phyloP scores from a whole-genome alignment of 2,888 invertebrate species.

The Selenia dentaria region DNA sequence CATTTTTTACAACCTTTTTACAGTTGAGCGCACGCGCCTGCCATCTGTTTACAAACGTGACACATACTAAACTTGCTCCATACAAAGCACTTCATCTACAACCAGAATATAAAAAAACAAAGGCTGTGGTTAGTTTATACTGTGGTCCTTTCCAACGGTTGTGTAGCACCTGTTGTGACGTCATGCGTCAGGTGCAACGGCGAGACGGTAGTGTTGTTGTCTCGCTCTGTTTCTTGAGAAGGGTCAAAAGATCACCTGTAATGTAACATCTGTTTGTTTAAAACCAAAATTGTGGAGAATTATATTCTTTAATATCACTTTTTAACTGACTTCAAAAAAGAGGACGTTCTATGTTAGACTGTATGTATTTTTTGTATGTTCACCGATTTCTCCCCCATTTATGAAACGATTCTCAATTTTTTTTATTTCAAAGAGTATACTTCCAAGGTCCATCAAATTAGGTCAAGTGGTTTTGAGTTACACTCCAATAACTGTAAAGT shows the following conservation, averaged over 20 bases:
- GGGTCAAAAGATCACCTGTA: conserved; percentile 19
- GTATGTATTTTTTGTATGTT: too few relatives aligned
- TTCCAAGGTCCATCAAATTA: too few relatives aligned
- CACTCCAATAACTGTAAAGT: too few relatives aligned
- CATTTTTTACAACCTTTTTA: conserved; percentile 32
- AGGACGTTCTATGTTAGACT: too few relatives aligned
- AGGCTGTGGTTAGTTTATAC: conserved; percentile 24
- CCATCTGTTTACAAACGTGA: conserved; percentile 42
- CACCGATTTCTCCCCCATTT: too few relatives aligned
- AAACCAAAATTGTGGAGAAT: too few relatives aligned
- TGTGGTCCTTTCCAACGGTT: conserved; percentile 50
- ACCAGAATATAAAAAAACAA: conserved; percentile 8
- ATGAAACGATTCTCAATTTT: too few relatives aligned
- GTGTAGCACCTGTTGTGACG: conserved; percentile 56
- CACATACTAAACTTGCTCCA: neutral
- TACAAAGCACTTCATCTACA: neutral
- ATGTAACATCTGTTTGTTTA: conserved; percentile 11
- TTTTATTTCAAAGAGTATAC: too few relatives aligned
- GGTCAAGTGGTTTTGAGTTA: too few relatives aligned
- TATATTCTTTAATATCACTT: too few relatives aligned
- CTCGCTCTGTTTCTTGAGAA: conserved; percentile 32
- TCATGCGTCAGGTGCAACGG: conserved; percentile 53
- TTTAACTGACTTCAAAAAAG: too few relatives aligned
- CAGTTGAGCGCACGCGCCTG: conserved; percentile 55
- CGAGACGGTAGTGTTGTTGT: conserved; percentile 21